These are phyloP conservation scores for Pentamera pediparva DNA, from an alignment of 53 echinoderm and acorn worm species.

Conservation along the genomic window DNA sequence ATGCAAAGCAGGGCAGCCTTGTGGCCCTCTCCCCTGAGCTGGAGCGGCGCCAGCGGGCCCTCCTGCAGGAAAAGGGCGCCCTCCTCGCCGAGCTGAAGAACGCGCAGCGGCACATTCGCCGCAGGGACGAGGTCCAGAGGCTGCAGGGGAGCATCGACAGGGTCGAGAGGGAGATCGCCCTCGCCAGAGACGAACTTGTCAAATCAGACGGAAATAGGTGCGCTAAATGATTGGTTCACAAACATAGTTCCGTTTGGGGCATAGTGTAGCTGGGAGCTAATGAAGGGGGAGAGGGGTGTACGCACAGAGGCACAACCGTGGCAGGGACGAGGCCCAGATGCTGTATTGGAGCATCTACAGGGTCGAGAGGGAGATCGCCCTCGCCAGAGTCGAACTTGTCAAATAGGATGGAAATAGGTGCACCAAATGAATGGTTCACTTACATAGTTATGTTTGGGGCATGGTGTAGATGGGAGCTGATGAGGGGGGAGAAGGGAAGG, in stretches of 20 bases:
- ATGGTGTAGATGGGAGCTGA: too few relatives aligned
- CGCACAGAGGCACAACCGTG: not conserved
- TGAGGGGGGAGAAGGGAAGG: too few relatives aligned
- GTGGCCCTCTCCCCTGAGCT: slow-evolving; percentile 29
- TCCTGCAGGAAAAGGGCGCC: slow-evolving; percentile 68
- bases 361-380: slow-evolving; percentile 47
- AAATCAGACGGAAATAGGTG: slow-evolving; percentile 62
- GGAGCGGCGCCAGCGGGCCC: slow-evolving; percentile 50
- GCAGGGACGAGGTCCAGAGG: slow-evolving; percentile 48
- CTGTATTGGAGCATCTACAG: slow-evolving; percentile 48
- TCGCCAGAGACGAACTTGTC: slow-evolving; percentile 51
- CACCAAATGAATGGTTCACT: too few relatives aligned
- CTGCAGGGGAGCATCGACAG: slow-evolving; percentile 51
- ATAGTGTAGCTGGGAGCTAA: not conserved
- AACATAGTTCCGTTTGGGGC: not conserved
- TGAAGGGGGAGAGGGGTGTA: not conserved
- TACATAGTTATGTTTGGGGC: too few relatives aligned
- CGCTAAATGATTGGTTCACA: not conserved
- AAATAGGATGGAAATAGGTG: slow-evolving; percentile 56
- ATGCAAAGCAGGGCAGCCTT: slow-evolving; percentile 33
- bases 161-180: slow-evolving; percentile 47
- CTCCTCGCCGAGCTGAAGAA: slow-evolving; percentile 57
- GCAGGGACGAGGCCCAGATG: slow-evolving; percentile 17
- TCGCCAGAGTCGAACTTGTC: slow-evolving; percentile 49
- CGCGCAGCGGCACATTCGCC: slow-evolving; percentile 47